Percentiles rank a stretch among this genome's conserved stretches.
Evolutionary conservation across 2,888 invertebrate genomes (phyloP).

Genomic region (Sarcophaga variegata): DNA sequence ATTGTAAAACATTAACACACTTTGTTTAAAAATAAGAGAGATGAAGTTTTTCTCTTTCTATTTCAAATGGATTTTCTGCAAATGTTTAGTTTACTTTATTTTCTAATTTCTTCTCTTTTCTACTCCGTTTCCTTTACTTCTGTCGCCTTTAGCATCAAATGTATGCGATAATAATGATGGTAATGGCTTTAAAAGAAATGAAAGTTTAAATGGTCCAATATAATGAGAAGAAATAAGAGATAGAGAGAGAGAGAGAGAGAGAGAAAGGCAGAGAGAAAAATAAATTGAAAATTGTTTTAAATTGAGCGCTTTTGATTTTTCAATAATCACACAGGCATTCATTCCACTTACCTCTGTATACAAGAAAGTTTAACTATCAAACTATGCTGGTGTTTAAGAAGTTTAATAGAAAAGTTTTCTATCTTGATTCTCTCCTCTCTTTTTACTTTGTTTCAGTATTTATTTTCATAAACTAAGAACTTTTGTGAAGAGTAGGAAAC

Average conservation of each 20-base stretch:
- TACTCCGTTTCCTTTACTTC: background rate
- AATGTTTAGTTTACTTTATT: conserved; percentile 4
- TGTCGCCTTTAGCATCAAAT: no score
- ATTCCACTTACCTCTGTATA: background rate
- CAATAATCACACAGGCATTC: conserved; percentile 5
- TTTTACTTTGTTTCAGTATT: background rate
- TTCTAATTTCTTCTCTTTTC: background rate
- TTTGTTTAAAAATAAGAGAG: conserved; percentile 34
- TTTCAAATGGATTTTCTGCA: conserved; percentile 40
- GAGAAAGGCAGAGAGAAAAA: background rate
- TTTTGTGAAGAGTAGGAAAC: background rate
- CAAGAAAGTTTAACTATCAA: background rate
- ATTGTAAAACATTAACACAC: conserved; percentile 42
- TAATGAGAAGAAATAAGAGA: background rate
- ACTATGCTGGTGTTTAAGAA: background rate
- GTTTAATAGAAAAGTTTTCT: background rate
- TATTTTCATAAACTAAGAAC: background rate
- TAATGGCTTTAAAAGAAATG: background rate
- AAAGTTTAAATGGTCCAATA: background rate
- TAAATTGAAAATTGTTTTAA: background rate
- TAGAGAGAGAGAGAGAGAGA: background rate
- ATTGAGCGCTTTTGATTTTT: background rate
- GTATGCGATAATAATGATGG: conserved; percentile 2
- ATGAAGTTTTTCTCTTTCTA: conserved; percentile 22
- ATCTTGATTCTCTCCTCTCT: background rate